Percentiles rank a stretch among this genome's conserved stretches.
Evolutionary conservation across 2,113 vertebrate genomes (phyloP).

Genomic region (Esox niger): DNA sequence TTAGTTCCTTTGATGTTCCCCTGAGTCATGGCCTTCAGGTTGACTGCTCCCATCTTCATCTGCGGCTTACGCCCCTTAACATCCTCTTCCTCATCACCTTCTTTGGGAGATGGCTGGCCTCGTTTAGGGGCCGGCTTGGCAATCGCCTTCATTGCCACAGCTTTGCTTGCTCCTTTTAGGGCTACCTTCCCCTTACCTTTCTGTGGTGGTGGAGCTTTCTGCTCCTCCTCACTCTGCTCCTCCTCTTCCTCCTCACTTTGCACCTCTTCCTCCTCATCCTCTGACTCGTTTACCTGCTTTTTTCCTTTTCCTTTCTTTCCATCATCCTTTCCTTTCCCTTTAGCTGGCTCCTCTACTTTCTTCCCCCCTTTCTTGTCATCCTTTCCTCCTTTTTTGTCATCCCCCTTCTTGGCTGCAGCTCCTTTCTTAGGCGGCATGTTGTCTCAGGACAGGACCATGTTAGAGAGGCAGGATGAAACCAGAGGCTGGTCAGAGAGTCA

Average conservation of each 20-base stretch:
- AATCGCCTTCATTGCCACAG: conserved; percentile 68
- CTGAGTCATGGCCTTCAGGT: conserved; percentile 68
- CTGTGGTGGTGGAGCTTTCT: conserved; percentile 43
- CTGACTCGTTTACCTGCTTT: conserved; percentile 77
- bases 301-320: conserved; percentile 79
- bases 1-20: conserved; percentile 76
- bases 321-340: conserved; percentile 76
- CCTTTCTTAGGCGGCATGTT: conserved; percentile 82
- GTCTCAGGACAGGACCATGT: conserved; percentile 55
- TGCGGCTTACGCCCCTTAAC: conserved; percentile 37
- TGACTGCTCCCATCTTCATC: conserved; percentile 53
- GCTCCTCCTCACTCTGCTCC: conserved; percentile 68
- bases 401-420: conserved; percentile 66
- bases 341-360: conserved; percentile 63
- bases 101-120: conserved; percentile 41
- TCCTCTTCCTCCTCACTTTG: conserved; percentile 60
- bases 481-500: conserved; percentile 21
- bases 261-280: conserved; percentile 74
- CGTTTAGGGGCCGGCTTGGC: conserved; percentile 57
- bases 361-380: conserved; percentile 69
- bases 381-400: conserved; percentile 53
- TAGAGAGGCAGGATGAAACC: conserved; percentile 29
- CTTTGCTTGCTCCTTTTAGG: conserved; percentile 74
- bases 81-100: conserved; percentile 29
- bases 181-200: conserved; percentile 71